These are phyloP conservation scores for Hydrochoerus hydrochaeris DNA, from an alignment of 2,113 vertebrate genomes.

Conservation along the genomic window DNA sequence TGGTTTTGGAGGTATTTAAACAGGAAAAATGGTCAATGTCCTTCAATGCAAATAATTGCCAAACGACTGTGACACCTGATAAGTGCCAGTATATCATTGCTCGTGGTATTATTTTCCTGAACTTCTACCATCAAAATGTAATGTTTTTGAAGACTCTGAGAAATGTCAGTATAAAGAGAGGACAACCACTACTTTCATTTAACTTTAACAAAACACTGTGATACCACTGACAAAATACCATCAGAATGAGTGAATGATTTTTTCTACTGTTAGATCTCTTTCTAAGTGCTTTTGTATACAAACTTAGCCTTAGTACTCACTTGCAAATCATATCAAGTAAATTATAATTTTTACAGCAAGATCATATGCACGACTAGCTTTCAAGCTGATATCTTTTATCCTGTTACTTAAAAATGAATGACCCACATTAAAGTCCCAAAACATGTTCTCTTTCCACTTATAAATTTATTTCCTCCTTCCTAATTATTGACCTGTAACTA, in stretches of 20 bases:
- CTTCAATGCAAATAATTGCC: neutral
- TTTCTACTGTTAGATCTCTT: neutral
- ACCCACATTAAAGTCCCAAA: neutral
- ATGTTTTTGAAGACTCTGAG: neutral
- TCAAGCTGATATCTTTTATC: neutral
- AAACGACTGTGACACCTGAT: neutral
- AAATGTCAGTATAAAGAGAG: neutral
- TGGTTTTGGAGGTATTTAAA: neutral
- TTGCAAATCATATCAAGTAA: neutral
- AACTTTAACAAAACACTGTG: neutral
- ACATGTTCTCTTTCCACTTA: neutral
- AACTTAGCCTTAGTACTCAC: neutral
- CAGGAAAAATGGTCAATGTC: neutral
- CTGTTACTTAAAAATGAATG: slow-evolving; percentile 7
- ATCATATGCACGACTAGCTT: neutral
- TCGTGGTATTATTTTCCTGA: neutral
- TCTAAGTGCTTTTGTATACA: neutral
- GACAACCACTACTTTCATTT: neutral
- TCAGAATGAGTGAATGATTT: neutral
- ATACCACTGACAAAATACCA: neutral
- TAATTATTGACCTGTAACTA: neutral
- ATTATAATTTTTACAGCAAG: slow-evolving; percentile 6
- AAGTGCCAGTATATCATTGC: neutral
- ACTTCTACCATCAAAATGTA: neutral
- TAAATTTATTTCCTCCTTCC: neutral